A percentile compares a stretch with the other conserved stretches of the same genome.
Evolutionary conservation across 1,140 invertebrate genomes (phyloP).

Genomic region (Lepidotrigona ventralis): DNA sequence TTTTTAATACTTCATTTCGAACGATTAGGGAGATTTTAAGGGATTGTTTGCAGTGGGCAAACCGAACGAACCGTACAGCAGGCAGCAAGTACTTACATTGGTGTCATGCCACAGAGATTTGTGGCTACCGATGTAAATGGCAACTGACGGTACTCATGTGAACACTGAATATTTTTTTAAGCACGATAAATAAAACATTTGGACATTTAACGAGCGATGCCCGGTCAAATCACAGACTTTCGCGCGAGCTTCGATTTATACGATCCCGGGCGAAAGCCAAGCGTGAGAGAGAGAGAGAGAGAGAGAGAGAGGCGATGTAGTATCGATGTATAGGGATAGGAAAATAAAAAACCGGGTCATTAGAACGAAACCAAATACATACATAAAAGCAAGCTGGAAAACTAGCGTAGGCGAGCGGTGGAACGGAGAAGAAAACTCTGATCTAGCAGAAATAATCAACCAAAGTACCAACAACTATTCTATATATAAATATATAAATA

Average conservation of each 20-base stretch:
- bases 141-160: not conserved
- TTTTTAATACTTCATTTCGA: not conserved
- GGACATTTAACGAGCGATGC: constrained; percentile 66
- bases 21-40: not conserved
- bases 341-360: not conserved
- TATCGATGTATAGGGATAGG: not conserved
- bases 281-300: not conserved
- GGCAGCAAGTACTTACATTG: not conserved
- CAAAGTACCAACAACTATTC: constrained; percentile 74
- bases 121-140: constrained; percentile 1
- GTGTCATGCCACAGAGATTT: constrained; percentile 1
- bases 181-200: constrained; percentile 56
- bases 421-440: constrained; percentile 72
- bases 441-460: constrained; percentile 74
- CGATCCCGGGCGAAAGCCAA: constrained; percentile 17
- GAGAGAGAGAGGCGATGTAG: not conserved
- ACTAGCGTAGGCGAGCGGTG: constrained; percentile 65
- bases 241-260: constrained; percentile 31
- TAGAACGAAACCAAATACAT: constrained; percentile 35
- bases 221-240: constrained; percentile 47
- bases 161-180: constrained; percentile 10
- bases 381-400: constrained; percentile 48
- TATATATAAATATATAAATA: constrained; percentile 59
- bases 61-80: not conserved
- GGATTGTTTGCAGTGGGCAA: not conserved